phyloP scores from a whole-genome alignment of 2,113 vertebrate species.

The Shinisaurus crocodilurus region DNA sequence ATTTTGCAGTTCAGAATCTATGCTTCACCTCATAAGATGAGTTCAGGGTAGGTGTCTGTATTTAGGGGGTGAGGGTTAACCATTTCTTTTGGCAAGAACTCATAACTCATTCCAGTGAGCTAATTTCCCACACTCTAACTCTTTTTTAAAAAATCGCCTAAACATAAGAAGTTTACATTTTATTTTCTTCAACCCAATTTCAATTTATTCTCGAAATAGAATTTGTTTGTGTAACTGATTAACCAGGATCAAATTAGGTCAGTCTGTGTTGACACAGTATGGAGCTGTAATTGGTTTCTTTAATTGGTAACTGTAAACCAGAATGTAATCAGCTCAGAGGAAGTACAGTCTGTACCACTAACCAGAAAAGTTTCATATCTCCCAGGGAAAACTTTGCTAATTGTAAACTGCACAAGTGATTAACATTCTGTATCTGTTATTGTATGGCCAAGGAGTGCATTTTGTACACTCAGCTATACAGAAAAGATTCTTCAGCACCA shows the following conservation, averaged over 20 bases:
- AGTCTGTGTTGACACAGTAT: slow-evolving; percentile 51
- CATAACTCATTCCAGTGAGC: slow-evolving; percentile 2
- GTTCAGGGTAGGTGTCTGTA: not conserved
- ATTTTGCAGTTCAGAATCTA: not conserved
- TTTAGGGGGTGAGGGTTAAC: not conserved
- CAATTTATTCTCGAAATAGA: slow-evolving; percentile 49
- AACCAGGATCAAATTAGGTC: slow-evolving; percentile 58
- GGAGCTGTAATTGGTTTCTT: slow-evolving; percentile 62
- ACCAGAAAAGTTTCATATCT: slow-evolving; percentile 37
- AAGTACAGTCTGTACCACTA: slow-evolving; percentile 30
- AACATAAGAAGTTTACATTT: slow-evolving; percentile 12
- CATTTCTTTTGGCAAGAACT: not conserved
- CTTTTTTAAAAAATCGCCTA: not conserved
- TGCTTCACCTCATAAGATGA: not conserved
- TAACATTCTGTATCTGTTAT: slow-evolving; percentile 44
- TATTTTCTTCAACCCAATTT: slow-evolving; percentile 42
- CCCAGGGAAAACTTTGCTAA: slow-evolving; percentile 49
- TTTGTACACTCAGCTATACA: slow-evolving; percentile 23
- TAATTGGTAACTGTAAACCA: slow-evolving; percentile 61
- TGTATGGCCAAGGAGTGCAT: slow-evolving; percentile 13
- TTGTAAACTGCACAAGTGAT: slow-evolving; percentile 1
- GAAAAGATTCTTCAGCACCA: not conserved
- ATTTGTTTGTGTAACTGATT: slow-evolving; percentile 57
- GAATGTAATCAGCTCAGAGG: slow-evolving; percentile 40
- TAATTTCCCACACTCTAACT: not conserved